Evolutionary conservation across 2,888 invertebrate genomes (phyloP).

Genomic region (Griposia aprilina): DNA sequence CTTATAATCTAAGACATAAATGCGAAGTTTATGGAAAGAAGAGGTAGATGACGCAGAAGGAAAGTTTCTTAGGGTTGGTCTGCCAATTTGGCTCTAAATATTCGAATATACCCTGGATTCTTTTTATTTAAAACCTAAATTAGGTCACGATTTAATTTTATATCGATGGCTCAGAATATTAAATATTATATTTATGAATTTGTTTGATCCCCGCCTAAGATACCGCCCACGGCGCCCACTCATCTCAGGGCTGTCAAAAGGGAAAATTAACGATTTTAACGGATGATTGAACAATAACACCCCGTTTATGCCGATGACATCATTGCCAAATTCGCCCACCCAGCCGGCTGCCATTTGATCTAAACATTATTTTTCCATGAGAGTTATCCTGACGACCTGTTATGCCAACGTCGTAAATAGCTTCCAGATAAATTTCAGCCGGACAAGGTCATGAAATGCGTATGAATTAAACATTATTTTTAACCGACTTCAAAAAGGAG

Average conservation of each 20-base stretch:
- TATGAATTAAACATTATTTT: constrained; percentile 9
- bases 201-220: constrained; percentile 23
- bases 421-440: constrained; percentile 26
- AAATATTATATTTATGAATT: constrained; percentile 24
- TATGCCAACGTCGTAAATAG: constrained; percentile 30
- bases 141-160: constrained; percentile 17
- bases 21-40: constrained; percentile 29
- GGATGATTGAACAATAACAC: constrained; percentile 40
- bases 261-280: constrained; percentile 35
- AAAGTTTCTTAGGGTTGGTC: constrained; percentile 1
- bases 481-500: no score
- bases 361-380: constrained; percentile 35
- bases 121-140: constrained; percentile 15
- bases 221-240: constrained; percentile 26
- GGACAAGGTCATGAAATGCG: constrained; percentile 36
- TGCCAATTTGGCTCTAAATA: background rate
- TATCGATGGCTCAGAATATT: constrained; percentile 13
- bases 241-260: constrained; percentile 14
- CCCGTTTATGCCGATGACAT: constrained; percentile 33
- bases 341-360: constrained; percentile 16
- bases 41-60: background rate
- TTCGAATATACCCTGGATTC: background rate
- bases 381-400: constrained; percentile 26
- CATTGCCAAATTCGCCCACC: constrained; percentile 30
- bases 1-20: constrained; percentile 19